Evolutionary conservation across 1,140 invertebrate genomes (phyloP), one percentile per base, ranked within the genome.

Genomic region (Heliconius himera): DNA sequence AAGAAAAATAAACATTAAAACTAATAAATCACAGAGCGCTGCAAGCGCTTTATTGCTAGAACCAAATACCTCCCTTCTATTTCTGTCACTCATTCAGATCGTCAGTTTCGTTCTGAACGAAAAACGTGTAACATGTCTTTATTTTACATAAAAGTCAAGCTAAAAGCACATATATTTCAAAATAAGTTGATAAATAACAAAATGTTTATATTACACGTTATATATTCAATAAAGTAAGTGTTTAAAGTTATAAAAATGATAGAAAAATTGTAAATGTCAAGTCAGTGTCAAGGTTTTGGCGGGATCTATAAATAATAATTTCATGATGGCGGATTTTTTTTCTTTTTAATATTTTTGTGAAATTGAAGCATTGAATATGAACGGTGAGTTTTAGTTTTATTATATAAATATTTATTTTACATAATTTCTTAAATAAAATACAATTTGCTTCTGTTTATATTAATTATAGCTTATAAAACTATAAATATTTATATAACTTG

Each of bases 11-110:
- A 4, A 66, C 11, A 66, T 6, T 66, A 66, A 66, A 66, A 66
- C 60, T 66, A 66, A 66, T 66, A 66, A 76, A 18, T 46, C 18
- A 49, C 36, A 56, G 13, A 80, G 78, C 86, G 83, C 84, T 84
- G 60, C 29, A 82, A 84, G 81, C 85, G 86, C 87, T 81, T 60
- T 78, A 77, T 77, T 74, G 74, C 78, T 1, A 66, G 76, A 70
- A 22, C 51, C 73, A 77, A 77, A 85, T 85, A 85, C 89, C 88
- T 88, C 90, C 90, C 90, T 90, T 89, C 89, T 90, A 92, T 91
- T 92, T 90, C 85, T 89, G 89, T 89, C 87, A 89, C 60, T 83
- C 88, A 90, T 91, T 92, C 86, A 88, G 88, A 87, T 89, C 88
- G 82, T 86, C 84, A 84, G 81, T 85, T 82, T 81, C 75, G 79